Conservation (phyloP, 2,888 invertebrate species). For the Pollenia labialis region DNA sequence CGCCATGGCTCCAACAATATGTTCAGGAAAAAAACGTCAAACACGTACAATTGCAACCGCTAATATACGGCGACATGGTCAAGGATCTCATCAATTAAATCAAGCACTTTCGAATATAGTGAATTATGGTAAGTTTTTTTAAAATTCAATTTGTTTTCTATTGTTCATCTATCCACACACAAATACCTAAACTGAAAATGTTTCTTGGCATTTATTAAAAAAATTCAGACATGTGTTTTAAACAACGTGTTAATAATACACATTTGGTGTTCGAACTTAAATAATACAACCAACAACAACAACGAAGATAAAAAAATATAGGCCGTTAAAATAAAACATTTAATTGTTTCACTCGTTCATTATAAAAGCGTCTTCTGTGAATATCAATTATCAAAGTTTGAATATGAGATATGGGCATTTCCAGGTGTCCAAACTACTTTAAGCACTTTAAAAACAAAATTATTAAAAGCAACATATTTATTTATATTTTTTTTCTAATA, state of each 20-base stretch:
- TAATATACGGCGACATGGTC: conserved; percentile 59
- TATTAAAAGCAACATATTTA: no score
- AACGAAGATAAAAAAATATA: neutral
- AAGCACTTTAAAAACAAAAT: no score
- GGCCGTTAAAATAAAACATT: neutral
- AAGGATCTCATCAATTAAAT: conserved; percentile 57
- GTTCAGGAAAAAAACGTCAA: conserved; percentile 80
- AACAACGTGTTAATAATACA: conserved; percentile 38
- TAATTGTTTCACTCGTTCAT: neutral
- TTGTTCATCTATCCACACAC: no score
- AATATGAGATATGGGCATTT: neutral
- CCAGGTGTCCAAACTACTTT: no score
- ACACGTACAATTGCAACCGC: conserved; percentile 74
- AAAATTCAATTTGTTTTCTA: no score
- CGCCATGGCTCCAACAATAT: conserved; percentile 83
- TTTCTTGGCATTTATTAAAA: no score
- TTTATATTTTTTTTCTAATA: no score
- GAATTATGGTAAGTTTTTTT: conserved; percentile 77
- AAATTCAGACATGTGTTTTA: conserved; percentile 22
- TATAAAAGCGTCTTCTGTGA: neutral
- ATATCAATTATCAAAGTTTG: conserved; percentile 21
- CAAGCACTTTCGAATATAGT: conserved; percentile 74
- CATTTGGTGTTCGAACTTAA: neutral
- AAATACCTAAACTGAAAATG: no score
- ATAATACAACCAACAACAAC: neutral